Evolutionary conservation across 2,797 vertebrate species (phyloP), one percentile per base, ranked within the genome.

Genomic region (Danio aesculapii): DNA sequence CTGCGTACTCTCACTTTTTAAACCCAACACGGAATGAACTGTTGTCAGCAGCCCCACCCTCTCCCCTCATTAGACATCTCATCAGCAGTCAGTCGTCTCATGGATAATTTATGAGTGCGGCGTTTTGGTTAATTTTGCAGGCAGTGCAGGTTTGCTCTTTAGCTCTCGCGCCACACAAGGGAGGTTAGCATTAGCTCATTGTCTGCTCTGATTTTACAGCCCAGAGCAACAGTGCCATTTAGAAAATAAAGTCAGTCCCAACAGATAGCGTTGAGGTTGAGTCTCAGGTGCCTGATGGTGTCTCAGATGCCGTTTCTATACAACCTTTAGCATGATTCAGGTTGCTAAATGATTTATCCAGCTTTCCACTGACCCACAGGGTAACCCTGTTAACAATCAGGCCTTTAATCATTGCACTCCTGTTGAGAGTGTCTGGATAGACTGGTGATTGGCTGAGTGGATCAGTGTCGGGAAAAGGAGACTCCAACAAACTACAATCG

Each of bases 61-160:
- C 84, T 81, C 87, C 39, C 77, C 91, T 92, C 88, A 92, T 93
- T 93, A 92, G 87, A 91, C 88, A 91, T 88, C 90, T 93, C 90
- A 93, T 94, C 91, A 92, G 91, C 88, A 88, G 90, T 91, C 88
- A 88, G 88, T 93, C 86, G 89, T 86, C 82, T 82, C 86, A 90
- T 93, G 88, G 88, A 85, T 92, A 90, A 92, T 93, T 92, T 88
- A 92, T 92, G 84, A 87, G 70, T 70, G 46, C 71, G 79, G 62
- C 82, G 70, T 83, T 76, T 77, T 75, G 17, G 62, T 86, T 90
- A 64, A 73, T 86, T 91, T 70, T 75, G 81, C 88, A 88, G 81
- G 88, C 61, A 83, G 74, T 62, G 52, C 77, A 67, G 73, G 81
- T 91, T 89, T 81, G 82, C 86, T 87, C 83, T 88, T 88, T 86